Evolutionary conservation across 2,113 vertebrate genomes (phyloP).

Genomic region (Vombatus ursinus): DNA sequence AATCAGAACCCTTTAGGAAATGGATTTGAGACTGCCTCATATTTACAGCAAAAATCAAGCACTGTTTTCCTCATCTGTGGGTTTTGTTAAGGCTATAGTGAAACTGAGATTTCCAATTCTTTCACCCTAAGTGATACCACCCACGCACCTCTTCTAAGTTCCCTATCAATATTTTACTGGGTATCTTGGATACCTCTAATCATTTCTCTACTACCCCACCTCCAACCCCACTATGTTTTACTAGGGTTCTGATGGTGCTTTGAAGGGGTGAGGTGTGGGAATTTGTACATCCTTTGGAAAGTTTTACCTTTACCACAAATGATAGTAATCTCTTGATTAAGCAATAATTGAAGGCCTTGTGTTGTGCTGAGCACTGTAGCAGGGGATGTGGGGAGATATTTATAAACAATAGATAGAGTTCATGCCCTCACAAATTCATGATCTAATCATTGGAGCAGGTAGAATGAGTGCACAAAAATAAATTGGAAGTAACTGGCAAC

Average conservation of each 20-base stretch:
- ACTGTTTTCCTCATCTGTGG: neutral
- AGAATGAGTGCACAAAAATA: neutral
- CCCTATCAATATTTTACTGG: neutral
- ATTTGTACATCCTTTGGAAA: neutral
- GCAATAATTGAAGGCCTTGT: neutral
- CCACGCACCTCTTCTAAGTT: neutral
- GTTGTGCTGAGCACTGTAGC: neutral
- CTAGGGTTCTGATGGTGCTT: neutral
- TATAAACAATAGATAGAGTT: neutral
- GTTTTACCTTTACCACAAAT: conserved; percentile 1
- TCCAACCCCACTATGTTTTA: neutral
- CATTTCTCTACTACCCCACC: neutral
- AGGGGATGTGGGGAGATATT: neutral
- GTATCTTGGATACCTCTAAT: neutral
- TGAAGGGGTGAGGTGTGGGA: neutral
- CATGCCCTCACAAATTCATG: neutral
- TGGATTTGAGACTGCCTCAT: neutral
- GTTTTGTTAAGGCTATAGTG: neutral
- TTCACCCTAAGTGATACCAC: neutral
- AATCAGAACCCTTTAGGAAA: conserved; percentile 7
- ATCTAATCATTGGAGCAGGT: neutral
- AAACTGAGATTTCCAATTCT: neutral
- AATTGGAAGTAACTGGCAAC: neutral
- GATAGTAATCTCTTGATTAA: neutral
- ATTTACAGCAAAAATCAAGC: neutral